Percentiles rank a stretch among this genome's conserved stretches.
Evolutionary conservation across 2,888 invertebrate genomes (phyloP).

Genomic region (Ophonus ardosiacus): DNA sequence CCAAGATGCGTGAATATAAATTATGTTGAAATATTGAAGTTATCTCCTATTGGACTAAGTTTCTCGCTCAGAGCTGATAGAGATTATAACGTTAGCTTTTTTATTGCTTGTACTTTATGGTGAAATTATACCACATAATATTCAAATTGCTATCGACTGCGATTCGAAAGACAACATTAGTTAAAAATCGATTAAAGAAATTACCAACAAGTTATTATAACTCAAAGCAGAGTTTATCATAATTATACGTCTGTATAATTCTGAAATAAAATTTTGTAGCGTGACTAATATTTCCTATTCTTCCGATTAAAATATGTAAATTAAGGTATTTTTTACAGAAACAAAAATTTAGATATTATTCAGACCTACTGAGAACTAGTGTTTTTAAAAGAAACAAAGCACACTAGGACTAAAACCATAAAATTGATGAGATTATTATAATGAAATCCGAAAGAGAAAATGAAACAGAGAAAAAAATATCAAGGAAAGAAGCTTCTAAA

Average conservation of each 20-base stretch:
- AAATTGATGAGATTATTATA: no score
- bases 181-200: constrained; percentile 38
- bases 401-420: no score
- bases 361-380: no score
- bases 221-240: constrained; percentile 25
- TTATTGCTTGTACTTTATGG: constrained; percentile 20
- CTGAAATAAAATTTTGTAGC: constrained; percentile 27
- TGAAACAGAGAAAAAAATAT: no score
- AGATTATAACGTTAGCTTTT: neutral
- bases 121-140: constrained; percentile 12
- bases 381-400: no score
- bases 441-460: no score
- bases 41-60: neutral
- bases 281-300: constrained; percentile 43
- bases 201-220: neutral
- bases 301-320: constrained; percentile 13
- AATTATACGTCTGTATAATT: constrained; percentile 32
- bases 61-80: neutral
- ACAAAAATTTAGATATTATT: no score
- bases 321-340: constrained; percentile 22
- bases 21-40: neutral
- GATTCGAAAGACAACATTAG: constrained; percentile 28
- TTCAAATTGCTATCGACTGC: constrained; percentile 8
- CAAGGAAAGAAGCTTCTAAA: no score
- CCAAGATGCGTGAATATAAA: neutral